Evolutionary conservation across 2,888 invertebrate species (phyloP).

Genomic region (Hemicrepidius hirtus): DNA sequence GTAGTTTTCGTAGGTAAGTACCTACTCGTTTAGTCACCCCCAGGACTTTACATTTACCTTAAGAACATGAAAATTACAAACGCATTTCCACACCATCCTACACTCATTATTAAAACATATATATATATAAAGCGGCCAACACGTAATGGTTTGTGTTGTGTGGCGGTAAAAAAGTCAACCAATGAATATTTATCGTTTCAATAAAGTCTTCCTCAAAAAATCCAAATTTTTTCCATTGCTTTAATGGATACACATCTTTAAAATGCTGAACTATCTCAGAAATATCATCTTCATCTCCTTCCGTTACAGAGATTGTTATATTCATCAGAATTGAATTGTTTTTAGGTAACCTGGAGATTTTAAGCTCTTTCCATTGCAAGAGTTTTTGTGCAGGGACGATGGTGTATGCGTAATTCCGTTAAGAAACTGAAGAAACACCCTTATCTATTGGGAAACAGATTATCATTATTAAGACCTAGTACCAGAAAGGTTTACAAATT

Average conservation of each 20-base stretch:
- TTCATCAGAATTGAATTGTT: neutral
- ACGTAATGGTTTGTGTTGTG: constrained; percentile 75
- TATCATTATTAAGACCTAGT: too few species aligned
- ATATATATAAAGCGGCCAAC: constrained; percentile 77
- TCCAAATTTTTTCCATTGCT: constrained; percentile 74
- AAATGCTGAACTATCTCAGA: constrained; percentile 58
- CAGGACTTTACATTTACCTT: too few species aligned
- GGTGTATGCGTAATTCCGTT: too few species aligned
- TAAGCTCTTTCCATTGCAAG: neutral
- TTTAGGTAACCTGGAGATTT: neutral
- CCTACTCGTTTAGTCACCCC: too few species aligned
- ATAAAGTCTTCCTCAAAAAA: constrained; percentile 77
- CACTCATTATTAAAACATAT: constrained; percentile 78
- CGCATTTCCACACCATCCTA: constrained; percentile 83
- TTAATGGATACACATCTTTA: constrained; percentile 67
- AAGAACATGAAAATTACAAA: constrained; percentile 83
- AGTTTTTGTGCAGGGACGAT: too few species aligned
- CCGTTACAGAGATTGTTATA: neutral
- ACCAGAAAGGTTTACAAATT: too few species aligned
- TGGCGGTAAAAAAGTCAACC: constrained; percentile 82
- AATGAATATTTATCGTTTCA: constrained; percentile 80
- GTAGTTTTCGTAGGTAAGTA: too few species aligned
- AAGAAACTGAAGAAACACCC: too few species aligned
- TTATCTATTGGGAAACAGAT: too few species aligned
- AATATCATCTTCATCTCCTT: constrained; percentile 3